Evolutionary conservation across 2,797 vertebrate genomes (phyloP).

Genomic region (Notamacropus eugenii): DNA sequence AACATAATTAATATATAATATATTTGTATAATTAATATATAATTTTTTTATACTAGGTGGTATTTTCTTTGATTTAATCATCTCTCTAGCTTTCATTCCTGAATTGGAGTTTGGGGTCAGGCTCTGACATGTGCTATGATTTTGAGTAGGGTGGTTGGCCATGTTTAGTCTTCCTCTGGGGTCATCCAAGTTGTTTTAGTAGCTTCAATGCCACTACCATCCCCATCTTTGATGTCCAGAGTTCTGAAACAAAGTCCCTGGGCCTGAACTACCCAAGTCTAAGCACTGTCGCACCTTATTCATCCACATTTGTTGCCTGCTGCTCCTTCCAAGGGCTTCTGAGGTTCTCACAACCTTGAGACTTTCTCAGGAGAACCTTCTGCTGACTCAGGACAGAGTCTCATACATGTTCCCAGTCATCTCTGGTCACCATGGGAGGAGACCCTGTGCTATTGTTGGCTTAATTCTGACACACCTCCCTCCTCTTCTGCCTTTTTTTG

Average conservation of each 20-base stretch:
- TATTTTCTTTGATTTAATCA: not conserved
- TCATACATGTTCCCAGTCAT: not conserved
- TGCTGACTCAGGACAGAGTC: not conserved
- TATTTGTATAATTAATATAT: too few species aligned
- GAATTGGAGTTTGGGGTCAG: not conserved
- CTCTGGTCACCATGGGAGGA: not conserved
- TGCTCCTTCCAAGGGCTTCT: not conserved
- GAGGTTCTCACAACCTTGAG: not conserved
- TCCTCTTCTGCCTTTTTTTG: not conserved
- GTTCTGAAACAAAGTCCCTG: not conserved
- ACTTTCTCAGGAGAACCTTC: not conserved
- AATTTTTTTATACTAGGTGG: not conserved
- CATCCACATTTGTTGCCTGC: not conserved
- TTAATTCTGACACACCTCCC: not conserved
- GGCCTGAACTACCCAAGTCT: not conserved
- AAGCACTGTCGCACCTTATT: not conserved
- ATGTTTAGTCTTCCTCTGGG: not conserved
- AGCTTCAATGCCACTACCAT: not conserved
- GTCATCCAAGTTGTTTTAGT: not conserved
- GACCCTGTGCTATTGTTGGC: not conserved
- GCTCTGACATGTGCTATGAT: not conserved
- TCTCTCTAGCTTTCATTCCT: not conserved
- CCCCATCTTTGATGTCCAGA: not conserved
- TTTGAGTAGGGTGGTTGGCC: not conserved
- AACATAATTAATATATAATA: too few species aligned